Evolutionary conservation across 2,888 invertebrate species (phyloP), one percentile per base, ranked within the genome.

Genomic region (Crematogaster levior): DNA sequence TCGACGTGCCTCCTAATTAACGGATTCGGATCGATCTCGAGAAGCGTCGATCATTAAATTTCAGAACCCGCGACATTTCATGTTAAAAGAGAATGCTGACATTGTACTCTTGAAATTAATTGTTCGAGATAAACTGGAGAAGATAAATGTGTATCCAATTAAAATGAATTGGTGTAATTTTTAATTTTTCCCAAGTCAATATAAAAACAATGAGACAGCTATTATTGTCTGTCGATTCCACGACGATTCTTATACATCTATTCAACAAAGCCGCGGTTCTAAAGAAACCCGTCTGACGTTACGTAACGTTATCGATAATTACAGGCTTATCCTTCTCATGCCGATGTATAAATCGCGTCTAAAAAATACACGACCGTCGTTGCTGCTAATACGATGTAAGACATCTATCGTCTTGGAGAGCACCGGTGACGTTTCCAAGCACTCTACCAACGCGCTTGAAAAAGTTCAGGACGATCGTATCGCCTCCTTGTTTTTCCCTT

Each of bases 401-500:
- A 34, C 46, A 60, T 46, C n/a, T 40, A 27, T 58, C 34, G 24
- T 73, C 34, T 48, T 24, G 24, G 24, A 61, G 15, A 65, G 51
- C n/a, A 51, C 4, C n/a, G 37, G 24, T 48, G 24, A 74, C 56
- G 70, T 37, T 43, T 56, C 72, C 27, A 27, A 10, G 58, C 56
- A 43, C 46, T 10, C 74, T 61, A 48, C 18, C 48, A 60, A 21
- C 30, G n/a, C 12, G 24, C 24, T 51, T 30, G 30, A 80, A 83
- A 85, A 85, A 85, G 84, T 74, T 46, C 73, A 56, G 58, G 24
- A 21, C 21, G 53, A 21, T 48, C 51, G 61, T 73, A 80, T 73
- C 72, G 83, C n/a, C 60, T 40, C 74, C 82, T 66, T 84, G 53
- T 80, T 81, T 84, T 84, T 83, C 81, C 9, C 15, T 56, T 12